Base-by-base conservation (phyloP, 2,888 invertebrate species). In the Isoperla grammatica region DNA sequence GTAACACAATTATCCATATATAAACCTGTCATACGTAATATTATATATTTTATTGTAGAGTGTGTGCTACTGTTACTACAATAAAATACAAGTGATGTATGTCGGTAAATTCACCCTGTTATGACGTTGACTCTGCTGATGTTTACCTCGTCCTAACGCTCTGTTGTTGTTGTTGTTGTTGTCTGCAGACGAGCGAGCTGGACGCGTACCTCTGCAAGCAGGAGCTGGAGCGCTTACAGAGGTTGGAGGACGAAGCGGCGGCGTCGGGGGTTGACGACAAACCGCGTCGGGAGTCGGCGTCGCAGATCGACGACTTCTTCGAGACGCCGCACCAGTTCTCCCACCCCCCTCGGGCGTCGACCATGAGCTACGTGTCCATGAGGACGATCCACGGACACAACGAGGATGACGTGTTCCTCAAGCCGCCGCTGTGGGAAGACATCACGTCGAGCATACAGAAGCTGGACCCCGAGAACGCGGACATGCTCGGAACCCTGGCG, bases 371-470 rank as follows among this genome's bases (percentile, higher is more conserved):
- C 68, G 80, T 81, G 17, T 77, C 79, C 56, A 75, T 78, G 73
- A 71, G 79, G 65, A 75, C 76, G 64, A 73, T 78, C 57, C 73
- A 83, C 42, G 74, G 79, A 56, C 77, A 77, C 29, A 81, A 75
- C 72, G 82, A 88, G 74, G 92, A 93, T 76, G 92, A 93, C 77
- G 87, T 88, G 57, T 92, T 90, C 77, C 84, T 90, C 67, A 86
- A 90, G 69, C 89, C 90, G 35, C 69, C 70, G n/a, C 81, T 92
- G 43, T 93, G 93, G 93, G 92, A 93, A 77, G 92, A 93, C 78
- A 91, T 93, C 73, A 87, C 91, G 65, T 89, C 90, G 74, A 90
- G 90, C 71, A 90, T 92, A 75, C 86, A 90, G 73, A 92, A 91
- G 75, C 86, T 92, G 71, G 92, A 93, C 74, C 90, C 91, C 23